Percentiles rank a stretch among this genome's conserved stretches.
Conservation (phyloP, 2,888 invertebrate species). For the Xestia rhomboidea region DNA sequence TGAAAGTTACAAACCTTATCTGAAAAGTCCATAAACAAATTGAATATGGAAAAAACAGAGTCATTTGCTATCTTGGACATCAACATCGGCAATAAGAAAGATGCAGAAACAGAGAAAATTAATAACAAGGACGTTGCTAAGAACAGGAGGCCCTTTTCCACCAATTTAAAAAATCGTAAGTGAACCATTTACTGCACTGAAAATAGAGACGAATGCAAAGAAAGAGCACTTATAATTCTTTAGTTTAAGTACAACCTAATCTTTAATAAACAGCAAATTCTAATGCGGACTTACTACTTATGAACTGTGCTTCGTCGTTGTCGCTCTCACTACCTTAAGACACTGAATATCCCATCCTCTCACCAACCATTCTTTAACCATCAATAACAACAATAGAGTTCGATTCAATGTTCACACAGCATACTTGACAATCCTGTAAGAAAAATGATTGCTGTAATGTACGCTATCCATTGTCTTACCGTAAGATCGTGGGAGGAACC, state of each 20-base stretch:
- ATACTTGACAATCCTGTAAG: constrained; percentile 28
- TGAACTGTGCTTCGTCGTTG: not conserved
- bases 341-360: not conserved
- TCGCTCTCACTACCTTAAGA: not conserved
- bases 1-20: constrained; percentile 3
- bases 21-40: constrained; percentile 8
- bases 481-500: constrained; percentile 60
- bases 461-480: constrained; percentile 42
- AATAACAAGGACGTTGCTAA: constrained; percentile 71
- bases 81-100: constrained; percentile 77
- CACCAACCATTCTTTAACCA: constrained; percentile 5
- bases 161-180: constrained; percentile 86
- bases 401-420: constrained; percentile 40
- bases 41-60: constrained; percentile 80
- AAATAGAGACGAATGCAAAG: not conserved
- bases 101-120: constrained; percentile 64
- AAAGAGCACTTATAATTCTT: not conserved
- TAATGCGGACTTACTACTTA: not conserved
- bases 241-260: no score
- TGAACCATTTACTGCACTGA: constrained; percentile 49
- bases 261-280: not conserved
- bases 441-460: constrained; percentile 29
- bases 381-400: constrained; percentile 52
- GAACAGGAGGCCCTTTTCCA: constrained; percentile 76
- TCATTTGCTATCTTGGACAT: constrained; percentile 85